Percentiles rank a stretch among this genome's conserved stretches.
These are phyloP conservation scores for Grus americana DNA, from an alignment of 2,113 vertebrate species.

Conservation along the genomic window DNA sequence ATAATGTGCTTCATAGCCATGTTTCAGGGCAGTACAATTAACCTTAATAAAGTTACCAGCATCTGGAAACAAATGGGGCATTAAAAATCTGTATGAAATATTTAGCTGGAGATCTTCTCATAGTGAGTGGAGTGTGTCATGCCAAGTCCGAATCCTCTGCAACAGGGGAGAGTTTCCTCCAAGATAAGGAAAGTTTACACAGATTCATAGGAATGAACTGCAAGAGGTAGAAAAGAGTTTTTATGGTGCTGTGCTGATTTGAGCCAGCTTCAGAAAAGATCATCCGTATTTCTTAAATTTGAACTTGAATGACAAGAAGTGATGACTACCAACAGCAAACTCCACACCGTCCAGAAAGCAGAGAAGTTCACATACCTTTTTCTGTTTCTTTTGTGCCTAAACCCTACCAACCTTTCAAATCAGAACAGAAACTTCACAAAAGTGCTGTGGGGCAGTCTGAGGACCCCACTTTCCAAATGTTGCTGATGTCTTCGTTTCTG, in stretches of 20 bases:
- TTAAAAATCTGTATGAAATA: slow-evolving; percentile 54
- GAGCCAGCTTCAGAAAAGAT: background rate
- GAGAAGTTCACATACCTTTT: background rate
- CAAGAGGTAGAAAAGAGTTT: background rate
- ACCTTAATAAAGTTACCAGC: slow-evolving; percentile 62
- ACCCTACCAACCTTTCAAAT: background rate
- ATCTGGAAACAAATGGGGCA: slow-evolving; percentile 61
- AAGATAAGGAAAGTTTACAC: background rate
- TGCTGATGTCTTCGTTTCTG: background rate
- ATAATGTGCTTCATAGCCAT: slow-evolving; percentile 11
- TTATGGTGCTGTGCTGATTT: background rate
- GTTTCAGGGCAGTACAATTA: slow-evolving; percentile 56
- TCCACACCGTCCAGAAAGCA: background rate
- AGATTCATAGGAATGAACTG: background rate
- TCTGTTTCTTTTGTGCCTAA: background rate
- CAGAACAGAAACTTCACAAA: background rate
- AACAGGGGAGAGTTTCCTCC: background rate
- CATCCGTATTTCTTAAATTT: background rate
- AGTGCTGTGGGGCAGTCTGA: background rate
- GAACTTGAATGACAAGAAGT: background rate
- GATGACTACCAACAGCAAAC: background rate
- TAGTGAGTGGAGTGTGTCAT: background rate
- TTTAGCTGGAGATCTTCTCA: background rate
- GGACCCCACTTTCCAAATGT: background rate
- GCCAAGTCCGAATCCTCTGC: background rate